A percentile compares a stretch with the other conserved stretches of the same genome.
These are phyloP conservation scores for Rhinoderma darwinii DNA, from an alignment of 2,113 vertebrate genomes.

Conservation along the genomic window DNA sequence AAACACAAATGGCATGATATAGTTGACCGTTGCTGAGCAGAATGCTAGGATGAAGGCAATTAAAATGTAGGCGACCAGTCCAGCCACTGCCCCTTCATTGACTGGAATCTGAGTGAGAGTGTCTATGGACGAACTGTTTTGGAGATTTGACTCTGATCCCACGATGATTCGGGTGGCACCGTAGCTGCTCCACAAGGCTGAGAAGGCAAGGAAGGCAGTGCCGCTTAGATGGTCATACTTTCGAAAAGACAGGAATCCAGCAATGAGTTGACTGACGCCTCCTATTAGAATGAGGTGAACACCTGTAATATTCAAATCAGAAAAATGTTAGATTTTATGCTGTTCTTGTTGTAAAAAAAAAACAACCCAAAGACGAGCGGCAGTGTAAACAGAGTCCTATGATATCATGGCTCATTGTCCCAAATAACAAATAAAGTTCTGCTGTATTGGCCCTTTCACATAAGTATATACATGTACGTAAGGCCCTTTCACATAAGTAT, in stretches of 20 bases:
- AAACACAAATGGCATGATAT: constrained; percentile 89
- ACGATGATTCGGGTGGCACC: constrained; percentile 80
- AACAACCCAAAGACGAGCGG: no score
- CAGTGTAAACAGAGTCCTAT: no score
- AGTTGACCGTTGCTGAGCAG: constrained; percentile 88
- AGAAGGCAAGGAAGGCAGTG: constrained; percentile 84
- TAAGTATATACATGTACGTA: no score
- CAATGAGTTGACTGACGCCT: constrained; percentile 83
- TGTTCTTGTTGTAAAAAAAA: no score
- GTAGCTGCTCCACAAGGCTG: constrained; percentile 85
- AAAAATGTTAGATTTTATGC: not conserved
- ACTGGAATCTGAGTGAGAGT: not conserved
- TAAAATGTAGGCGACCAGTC: constrained; percentile 81
- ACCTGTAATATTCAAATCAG: constrained; percentile 66
- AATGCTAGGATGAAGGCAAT: constrained; percentile 83
- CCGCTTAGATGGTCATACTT: constrained; percentile 87
- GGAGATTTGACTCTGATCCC: constrained; percentile 61
- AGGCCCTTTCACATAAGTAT: no score
- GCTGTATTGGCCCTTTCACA: no score
- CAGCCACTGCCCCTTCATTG: constrained; percentile 76
- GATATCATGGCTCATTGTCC: no score
- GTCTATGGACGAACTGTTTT: constrained; percentile 22
- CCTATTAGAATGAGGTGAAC: constrained; percentile 86
- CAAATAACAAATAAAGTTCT: no score
- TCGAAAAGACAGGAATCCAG: constrained; percentile 83